phyloP scores from a whole-genome alignment of 2,888 invertebrate species.

The Gymnosoma rotundatum region DNA sequence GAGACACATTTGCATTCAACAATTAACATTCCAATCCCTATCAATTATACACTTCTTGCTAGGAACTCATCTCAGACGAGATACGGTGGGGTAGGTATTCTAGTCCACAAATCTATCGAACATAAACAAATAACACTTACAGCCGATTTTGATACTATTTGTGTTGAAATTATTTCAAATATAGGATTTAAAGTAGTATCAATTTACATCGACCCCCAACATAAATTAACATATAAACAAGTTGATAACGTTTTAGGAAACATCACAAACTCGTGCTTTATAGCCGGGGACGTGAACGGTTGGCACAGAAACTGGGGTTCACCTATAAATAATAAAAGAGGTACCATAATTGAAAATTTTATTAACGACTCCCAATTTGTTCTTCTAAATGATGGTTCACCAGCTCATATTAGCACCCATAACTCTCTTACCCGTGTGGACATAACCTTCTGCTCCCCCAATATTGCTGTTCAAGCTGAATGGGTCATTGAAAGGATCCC shows the following conservation, averaged over 20 bases:
- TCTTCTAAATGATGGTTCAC: no score
- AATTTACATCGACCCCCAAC: not conserved
- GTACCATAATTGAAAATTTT: not conserved
- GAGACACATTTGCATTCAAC: not conserved
- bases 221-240: not conserved
- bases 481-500: not conserved
- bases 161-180: not conserved
- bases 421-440: no score
- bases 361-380: not conserved
- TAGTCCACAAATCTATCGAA: not conserved
- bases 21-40: not conserved
- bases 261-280: not conserved
- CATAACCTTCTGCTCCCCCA: not conserved
- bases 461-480: not conserved
- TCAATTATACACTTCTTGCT: not conserved
- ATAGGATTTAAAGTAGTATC: not conserved
- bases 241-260: not conserved
- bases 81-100: no score
- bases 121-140: not conserved
- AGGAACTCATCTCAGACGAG: not conserved
- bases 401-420: no score
- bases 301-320: not conserved
- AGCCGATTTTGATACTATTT: conserved; percentile 5
- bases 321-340: not conserved
- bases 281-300: not conserved